phyloP scores from a whole-genome alignment of 2,797 vertebrate genomes.

The Caiman crocodilus region DNA sequence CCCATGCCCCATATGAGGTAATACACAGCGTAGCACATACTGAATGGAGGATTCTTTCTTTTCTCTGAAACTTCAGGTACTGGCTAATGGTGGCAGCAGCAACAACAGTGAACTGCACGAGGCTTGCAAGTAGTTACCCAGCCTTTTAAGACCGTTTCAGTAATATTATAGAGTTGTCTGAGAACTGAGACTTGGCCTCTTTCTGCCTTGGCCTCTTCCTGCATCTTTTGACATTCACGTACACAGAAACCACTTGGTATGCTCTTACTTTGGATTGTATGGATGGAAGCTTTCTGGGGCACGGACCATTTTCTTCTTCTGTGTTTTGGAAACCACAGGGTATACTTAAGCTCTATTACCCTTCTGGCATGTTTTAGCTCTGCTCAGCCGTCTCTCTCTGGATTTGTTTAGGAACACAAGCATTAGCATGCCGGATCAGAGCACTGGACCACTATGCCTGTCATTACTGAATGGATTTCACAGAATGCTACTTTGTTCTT shows the following conservation, averaged over 20 bases:
- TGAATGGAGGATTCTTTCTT: neutral
- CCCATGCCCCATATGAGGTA: accelerated
- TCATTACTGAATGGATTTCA: neutral
- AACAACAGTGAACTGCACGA: neutral
- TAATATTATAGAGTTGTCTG: neutral
- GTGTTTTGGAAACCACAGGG: accelerated
- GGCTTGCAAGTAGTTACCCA: neutral
- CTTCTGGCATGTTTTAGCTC: neutral
- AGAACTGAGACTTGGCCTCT: neutral
- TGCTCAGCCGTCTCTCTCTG: neutral
- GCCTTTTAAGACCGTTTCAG: neutral
- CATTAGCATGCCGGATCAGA: neutral
- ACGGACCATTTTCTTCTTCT: neutral
- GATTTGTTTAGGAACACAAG: neutral
- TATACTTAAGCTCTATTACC: accelerated
- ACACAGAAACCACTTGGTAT: too few relatives aligned
- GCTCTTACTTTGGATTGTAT: neutral
- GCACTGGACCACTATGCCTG: neutral
- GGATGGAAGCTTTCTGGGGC: neutral
- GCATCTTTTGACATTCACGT: neutral
- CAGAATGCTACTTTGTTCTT: neutral
- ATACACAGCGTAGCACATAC: neutral
- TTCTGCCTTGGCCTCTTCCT: too few relatives aligned
- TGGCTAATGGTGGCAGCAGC: neutral
- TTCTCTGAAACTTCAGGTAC: neutral